phyloP scores from a whole-genome alignment of 2,797 vertebrate species.

The Pelobates cultripes region DNA sequence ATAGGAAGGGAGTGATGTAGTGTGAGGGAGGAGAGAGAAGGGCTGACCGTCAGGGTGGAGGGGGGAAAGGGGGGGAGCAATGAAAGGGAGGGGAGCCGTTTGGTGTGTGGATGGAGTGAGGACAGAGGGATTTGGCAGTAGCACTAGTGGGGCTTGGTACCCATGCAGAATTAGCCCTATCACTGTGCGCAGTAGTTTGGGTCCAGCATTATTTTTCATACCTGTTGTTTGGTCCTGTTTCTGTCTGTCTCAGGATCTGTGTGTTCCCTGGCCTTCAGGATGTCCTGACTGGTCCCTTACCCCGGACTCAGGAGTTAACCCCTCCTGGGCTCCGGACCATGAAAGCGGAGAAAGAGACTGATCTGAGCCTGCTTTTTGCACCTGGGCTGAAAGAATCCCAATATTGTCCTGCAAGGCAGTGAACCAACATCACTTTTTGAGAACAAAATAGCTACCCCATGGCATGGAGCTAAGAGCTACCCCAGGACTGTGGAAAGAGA shows the following conservation, averaged over 20 bases:
- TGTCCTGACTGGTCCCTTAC: conserved; percentile 51
- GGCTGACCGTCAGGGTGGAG: conserved; percentile 1
- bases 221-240: conserved; percentile 40
- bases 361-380: conserved; percentile 43
- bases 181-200: conserved; percentile 31
- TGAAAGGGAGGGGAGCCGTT: conserved; percentile 20
- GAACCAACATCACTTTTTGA: conserved; percentile 22
- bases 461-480: conserved; percentile 49
- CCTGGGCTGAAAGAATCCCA: conserved; percentile 26
- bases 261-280: conserved; percentile 32
- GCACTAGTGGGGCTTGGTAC: conserved; percentile 40
- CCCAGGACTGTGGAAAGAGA: conserved; percentile 4
- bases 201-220: conserved; percentile 16
- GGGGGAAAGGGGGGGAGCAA: neutral
- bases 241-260: conserved; percentile 27
- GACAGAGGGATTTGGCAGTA: conserved; percentile 45
- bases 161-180: conserved; percentile 11
- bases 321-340: conserved; percentile 53
- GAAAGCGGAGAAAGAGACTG: conserved; percentile 45
- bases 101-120: conserved; percentile 50
- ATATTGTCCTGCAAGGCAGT: conserved; percentile 30
- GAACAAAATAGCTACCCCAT: conserved; percentile 22
- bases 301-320: conserved; percentile 45
- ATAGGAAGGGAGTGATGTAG: conserved; percentile 40
- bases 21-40: conserved; percentile 39